Base-by-base conservation (phyloP, 1,140 invertebrate genomes). In the Bombus vancouverensis region DNA sequence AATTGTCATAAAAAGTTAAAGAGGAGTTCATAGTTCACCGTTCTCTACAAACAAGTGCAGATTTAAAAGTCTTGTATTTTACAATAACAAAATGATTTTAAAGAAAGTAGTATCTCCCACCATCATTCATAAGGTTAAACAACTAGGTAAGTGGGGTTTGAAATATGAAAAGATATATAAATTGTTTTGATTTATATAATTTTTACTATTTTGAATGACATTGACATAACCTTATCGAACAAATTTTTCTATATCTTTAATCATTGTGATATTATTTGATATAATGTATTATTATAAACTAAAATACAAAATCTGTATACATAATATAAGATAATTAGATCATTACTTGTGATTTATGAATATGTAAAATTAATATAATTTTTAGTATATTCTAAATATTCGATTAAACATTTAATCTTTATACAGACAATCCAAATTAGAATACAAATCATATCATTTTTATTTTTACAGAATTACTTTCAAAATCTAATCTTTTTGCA, bases 61-160 rank as follows among this genome's bases (percentile, higher is more conserved):
- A 28, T 68, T 62, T 37, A 10, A 1, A 71, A 12, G 59, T 71
- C 39, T 70, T 59, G 15, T 32, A 79, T 22, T 47, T 44, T 13
- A 4, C 18, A 53, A 74, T 77, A 65, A 13, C n/a, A 85, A 86
- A 66, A 92, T 91, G 78, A 91, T 90, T 88, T 71, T 92, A n/a
- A 75, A 87, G 85, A 91, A 74, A 76, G 13, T 91, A 12, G n/a
- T 79, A 81, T 85, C 65, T 39, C 28, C 87, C 13, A 89, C 84
- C 18, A 57, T 85, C 53, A 81, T 89, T 28, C 44, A 66, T n/a
- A 89, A 89, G 8, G 22, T 89, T 57, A 88, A 68, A 70, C 88
- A 89, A 18, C 32, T 89, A 39, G 88, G 88, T 89, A 87, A 85
- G 88, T 74, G 25, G 32, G 18, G 13, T 57, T 71, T 79, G 6